Percentiles rank a stretch among this genome's conserved stretches.
phyloP scores from a whole-genome alignment of 2,113 vertebrate species.

The Xenopus laevis region DNA sequence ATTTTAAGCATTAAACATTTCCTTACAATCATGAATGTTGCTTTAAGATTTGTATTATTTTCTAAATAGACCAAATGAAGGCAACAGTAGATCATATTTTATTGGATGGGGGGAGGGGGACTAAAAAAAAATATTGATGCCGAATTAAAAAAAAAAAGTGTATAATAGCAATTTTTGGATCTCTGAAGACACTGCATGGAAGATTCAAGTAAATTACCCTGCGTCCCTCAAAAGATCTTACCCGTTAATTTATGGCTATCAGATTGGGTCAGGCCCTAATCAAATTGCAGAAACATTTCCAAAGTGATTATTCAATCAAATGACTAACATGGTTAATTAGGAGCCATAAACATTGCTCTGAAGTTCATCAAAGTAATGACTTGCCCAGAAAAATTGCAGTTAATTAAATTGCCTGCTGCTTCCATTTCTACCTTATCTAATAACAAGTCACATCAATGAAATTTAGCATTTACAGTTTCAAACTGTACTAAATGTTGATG shows the following conservation, averaged over 20 bases:
- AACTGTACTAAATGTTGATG: constrained; percentile 76
- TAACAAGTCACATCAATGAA: constrained; percentile 85
- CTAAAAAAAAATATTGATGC: no score
- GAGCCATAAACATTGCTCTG: constrained; percentile 97
- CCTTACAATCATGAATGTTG: no score
- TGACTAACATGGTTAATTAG: constrained; percentile 93
- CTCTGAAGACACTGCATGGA: constrained; percentile 35
- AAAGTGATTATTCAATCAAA: constrained; percentile 98
- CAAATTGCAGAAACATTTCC: constrained; percentile 85
- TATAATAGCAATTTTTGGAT: background rate
- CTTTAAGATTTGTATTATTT: no score
- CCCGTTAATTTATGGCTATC: constrained; percentile 78
- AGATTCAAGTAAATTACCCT: constrained; percentile 66
- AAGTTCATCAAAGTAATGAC: constrained; percentile 99
- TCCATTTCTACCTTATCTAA: constrained; percentile 90
- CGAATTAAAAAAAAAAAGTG: no score
- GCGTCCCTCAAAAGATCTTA: constrained; percentile 70
- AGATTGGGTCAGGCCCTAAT: constrained; percentile 79
- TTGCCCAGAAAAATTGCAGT: constrained; percentile 92
- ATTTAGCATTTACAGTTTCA: constrained; percentile 78
- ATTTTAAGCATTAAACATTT: no score
- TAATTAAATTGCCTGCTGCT: constrained; percentile 98
- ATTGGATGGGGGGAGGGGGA: no score
- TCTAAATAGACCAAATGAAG: no score
- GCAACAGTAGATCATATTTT: no score